Evolutionary conservation across 2,888 invertebrate species (phyloP).

Genomic region (Tenthredo mesomela): DNA sequence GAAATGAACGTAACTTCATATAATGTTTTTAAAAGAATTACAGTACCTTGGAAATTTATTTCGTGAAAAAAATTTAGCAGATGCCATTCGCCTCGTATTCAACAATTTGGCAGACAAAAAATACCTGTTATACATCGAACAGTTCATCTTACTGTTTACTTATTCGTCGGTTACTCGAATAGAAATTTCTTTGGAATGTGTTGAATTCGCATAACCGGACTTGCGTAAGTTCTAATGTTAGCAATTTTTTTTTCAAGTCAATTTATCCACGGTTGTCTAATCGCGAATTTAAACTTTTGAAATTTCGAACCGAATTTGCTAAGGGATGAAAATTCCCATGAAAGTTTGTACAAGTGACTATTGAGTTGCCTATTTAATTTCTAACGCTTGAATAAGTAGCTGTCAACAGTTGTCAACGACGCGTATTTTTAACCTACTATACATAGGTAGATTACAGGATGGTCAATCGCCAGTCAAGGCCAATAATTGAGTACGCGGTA

Average conservation of each 20-base stretch:
- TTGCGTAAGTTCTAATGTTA: background rate
- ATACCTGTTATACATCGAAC: background rate
- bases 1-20: background rate
- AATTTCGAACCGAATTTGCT: background rate
- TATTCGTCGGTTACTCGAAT: background rate
- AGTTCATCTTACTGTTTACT: background rate
- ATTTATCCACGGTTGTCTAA: background rate
- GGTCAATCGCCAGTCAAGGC: slow-evolving; percentile 33
- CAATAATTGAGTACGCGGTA: background rate
- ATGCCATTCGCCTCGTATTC: background rate
- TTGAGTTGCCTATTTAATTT: background rate
- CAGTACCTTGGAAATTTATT: background rate
- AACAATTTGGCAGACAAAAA: background rate
- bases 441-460: background rate
- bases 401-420: slow-evolving; percentile 40
- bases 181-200: background rate
- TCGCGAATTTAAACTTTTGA: background rate
- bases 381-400: background rate
- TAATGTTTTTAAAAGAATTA: background rate
- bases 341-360: background rate
- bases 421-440: slow-evolving; percentile 30
- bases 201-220: background rate
- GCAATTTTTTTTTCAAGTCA: background rate
- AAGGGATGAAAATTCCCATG: background rate
- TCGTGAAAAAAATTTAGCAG: background rate